These are phyloP conservation scores for Austrofundulus limnaeus DNA, from an alignment of 2,113 vertebrate species.

Conservation along the genomic window DNA sequence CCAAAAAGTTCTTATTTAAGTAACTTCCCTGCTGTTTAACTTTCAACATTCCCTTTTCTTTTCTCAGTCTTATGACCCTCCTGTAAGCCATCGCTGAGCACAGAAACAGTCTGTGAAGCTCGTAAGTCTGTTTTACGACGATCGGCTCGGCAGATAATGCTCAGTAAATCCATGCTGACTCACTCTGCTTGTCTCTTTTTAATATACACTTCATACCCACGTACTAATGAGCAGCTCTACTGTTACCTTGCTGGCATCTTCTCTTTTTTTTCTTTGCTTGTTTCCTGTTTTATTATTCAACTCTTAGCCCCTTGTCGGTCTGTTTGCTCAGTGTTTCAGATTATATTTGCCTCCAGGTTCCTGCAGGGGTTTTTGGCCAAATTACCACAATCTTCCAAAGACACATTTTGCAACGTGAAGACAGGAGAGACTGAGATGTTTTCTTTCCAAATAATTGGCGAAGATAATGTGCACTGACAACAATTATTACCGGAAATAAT, in stretches of 20 bases:
- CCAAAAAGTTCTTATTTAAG: constrained; percentile 21
- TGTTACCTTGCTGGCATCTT: constrained; percentile 23
- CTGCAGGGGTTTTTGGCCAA: neutral
- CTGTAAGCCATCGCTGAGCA: constrained; percentile 47
- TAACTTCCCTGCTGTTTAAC: constrained; percentile 44
- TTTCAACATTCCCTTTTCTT: constrained; percentile 33
- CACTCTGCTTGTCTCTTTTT: constrained; percentile 23
- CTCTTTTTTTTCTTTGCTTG: too few species aligned
- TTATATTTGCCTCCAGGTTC: constrained; percentile 2
- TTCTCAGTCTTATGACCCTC: constrained; percentile 50
- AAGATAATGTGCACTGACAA: neutral
- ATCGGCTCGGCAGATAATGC: constrained; percentile 59
- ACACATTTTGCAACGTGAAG: constrained; percentile 3
- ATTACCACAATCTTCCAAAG: neutral
- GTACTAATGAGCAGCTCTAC: constrained; percentile 45
- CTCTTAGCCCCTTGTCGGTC: constrained; percentile 1
- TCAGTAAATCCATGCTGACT: constrained; percentile 63
- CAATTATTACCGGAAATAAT: neutral
- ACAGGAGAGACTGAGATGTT: neutral
- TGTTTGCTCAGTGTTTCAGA: constrained; percentile 14
- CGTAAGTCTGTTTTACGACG: constrained; percentile 57
- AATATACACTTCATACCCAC: constrained; percentile 16
- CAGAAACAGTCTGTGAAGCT: constrained; percentile 51
- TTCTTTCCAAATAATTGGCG: neutral
- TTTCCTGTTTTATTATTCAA: constrained; percentile 33